Evolutionary conservation across 2,888 invertebrate species (phyloP), one percentile per base, ranked within the genome.

Genomic region (Mellilla xanthometata): DNA sequence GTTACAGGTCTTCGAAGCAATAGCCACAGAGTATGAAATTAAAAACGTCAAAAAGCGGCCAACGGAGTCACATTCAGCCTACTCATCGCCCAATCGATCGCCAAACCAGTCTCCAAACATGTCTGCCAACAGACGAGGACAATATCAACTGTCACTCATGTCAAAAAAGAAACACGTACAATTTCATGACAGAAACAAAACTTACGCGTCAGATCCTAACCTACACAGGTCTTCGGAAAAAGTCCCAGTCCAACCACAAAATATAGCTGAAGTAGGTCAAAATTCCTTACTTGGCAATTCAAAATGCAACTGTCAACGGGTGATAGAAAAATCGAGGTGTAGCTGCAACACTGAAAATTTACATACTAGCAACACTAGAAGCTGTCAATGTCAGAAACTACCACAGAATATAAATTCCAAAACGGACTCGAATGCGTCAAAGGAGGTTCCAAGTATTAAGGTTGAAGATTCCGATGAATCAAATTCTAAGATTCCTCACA

Each of bases 1-100:
- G 39, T 67, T 65, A 2, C 62, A 88, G 88, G 86, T 88, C 0
- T 87, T 88, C 46, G 88, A 89, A 74, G 86, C 88, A 2, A 88
- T 89, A 52, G 88, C 87, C 31, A 72, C 71, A 3, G 88, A 88
- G 59, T 89, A 87, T 42, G 84, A 87, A 59, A 63, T 89, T 4
- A 88, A 86, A 53, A 75, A 70, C 7, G 56, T 76, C 0, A 52
- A 62, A 1, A 76, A 68, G 47, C 68, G 64, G 1, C 68, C 69
- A 0, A 64, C 57, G 0, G 68, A 79, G 30, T 65, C 76, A 0
- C 41, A 64, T 3, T 86, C 85, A 2, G 81, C 84, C 0, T 73
- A 68, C 32, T 67, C 76, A 0, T 79, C 86, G 0, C 84, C 85
- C 0, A 76, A 70, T 10, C 56, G 79, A 12, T 82, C 85, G 0